These are phyloP conservation scores for Orycteropus afer DNA, from an alignment of 2,113 vertebrate genomes.

Conservation along the genomic window DNA sequence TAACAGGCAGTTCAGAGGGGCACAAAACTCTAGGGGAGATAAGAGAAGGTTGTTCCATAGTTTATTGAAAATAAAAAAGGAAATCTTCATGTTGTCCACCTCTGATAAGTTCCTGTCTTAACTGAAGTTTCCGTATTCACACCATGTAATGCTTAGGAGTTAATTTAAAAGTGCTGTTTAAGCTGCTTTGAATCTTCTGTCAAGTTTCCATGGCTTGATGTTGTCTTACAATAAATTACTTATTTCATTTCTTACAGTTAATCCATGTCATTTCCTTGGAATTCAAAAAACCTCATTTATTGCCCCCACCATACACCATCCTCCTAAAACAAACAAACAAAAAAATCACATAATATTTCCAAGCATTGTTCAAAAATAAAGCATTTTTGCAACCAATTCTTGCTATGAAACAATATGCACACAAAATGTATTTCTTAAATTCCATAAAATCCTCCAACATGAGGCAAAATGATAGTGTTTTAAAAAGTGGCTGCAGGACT, in stretches of 20 bases:
- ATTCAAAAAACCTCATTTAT: slow-evolving; percentile 94
- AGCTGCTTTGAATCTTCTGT: slow-evolving; percentile 95
- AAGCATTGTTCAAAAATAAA: slow-evolving; percentile 98
- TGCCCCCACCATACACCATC: slow-evolving; percentile 94
- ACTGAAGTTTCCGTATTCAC: slow-evolving; percentile 86
- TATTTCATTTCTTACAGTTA: slow-evolving; percentile 88
- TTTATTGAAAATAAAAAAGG: slow-evolving; percentile 85
- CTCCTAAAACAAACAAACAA: slow-evolving; percentile 89
- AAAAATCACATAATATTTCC: slow-evolving; percentile 92
- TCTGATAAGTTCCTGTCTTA: slow-evolving; percentile 87
- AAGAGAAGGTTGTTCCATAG: slow-evolving; percentile 85
- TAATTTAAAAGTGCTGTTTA: slow-evolving; percentile 91
- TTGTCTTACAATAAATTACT: slow-evolving; percentile 95
- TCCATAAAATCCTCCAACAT: slow-evolving; percentile 90
- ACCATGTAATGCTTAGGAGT: slow-evolving; percentile 88
- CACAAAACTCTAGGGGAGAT: slow-evolving; percentile 82
- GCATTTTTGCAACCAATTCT: slow-evolving; percentile 94
- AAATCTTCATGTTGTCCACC: slow-evolving; percentile 86
- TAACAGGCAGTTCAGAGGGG: slow-evolving; percentile 86
- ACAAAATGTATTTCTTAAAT: slow-evolving; percentile 92
- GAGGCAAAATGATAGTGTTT: slow-evolving; percentile 90
- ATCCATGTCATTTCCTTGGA: slow-evolving; percentile 93
- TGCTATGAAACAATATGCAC: slow-evolving; percentile 95
- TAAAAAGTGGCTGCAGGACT: slow-evolving; percentile 88
- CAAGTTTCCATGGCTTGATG: slow-evolving; percentile 98